These are phyloP conservation scores for Hyperoplus lanceolatus DNA, from an alignment of 2,797 vertebrate species.

Conservation along the genomic window DNA sequence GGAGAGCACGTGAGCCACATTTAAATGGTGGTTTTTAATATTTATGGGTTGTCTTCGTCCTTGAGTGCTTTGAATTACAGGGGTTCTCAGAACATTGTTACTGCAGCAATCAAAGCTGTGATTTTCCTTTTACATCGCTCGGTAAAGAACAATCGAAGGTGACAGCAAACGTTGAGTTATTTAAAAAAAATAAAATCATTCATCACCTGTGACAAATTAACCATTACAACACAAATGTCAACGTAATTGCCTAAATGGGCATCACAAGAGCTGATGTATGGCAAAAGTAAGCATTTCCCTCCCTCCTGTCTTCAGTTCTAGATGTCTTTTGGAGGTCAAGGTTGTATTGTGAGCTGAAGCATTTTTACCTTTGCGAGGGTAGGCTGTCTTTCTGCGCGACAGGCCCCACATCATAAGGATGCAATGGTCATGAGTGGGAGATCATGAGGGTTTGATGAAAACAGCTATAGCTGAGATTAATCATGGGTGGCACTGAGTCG, in stretches of 20 bases:
- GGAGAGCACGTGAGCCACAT: background rate
- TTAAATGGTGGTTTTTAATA: slow-evolving; percentile 36
- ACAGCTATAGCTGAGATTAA: slow-evolving; percentile 30
- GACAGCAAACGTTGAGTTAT: slow-evolving; percentile 1
- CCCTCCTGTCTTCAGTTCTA: background rate
- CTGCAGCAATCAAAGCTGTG: slow-evolving; percentile 39
- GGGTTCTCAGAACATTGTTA: slow-evolving; percentile 27
- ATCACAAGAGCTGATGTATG: background rate
- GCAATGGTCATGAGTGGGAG: slow-evolving; percentile 23
- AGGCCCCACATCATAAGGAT: slow-evolving; percentile 19
- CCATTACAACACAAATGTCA: background rate
- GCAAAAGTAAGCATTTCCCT: background rate
- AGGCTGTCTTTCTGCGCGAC: slow-evolving; percentile 39
- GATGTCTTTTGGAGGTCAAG: slow-evolving; percentile 35
- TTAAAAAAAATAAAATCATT: background rate
- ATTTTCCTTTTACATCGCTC: slow-evolving; percentile 25
- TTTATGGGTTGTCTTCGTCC: slow-evolving; percentile 40
- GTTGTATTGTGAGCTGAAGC: slow-evolving; percentile 8
- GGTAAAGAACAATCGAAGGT: slow-evolving; percentile 32
- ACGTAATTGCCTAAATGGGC: background rate
- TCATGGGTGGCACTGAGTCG: slow-evolving; percentile 9
- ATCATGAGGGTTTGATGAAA: slow-evolving; percentile 63
- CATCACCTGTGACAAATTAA: background rate
- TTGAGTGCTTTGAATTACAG: slow-evolving; percentile 43
- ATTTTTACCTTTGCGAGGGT: slow-evolving; percentile 8